Evolutionary conservation across 2,797 vertebrate species (phyloP).

Genomic region (Syngnathus rostellatus): DNA sequence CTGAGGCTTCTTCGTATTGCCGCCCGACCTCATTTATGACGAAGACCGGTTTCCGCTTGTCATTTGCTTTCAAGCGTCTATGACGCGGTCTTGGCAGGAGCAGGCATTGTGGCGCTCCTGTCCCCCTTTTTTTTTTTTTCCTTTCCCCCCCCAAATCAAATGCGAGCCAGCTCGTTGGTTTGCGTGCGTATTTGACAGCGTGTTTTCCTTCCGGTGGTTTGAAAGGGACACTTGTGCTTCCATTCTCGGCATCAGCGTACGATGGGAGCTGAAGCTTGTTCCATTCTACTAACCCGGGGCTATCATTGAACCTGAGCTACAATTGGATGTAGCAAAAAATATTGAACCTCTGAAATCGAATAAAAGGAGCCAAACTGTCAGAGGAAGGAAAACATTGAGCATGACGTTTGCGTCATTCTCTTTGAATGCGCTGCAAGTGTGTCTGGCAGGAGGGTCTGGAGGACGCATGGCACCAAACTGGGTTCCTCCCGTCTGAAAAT

Average conservation of each 20-base stretch:
- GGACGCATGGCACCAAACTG: constrained; percentile 37
- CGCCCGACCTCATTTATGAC: constrained; percentile 19
- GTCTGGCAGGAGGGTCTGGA: constrained; percentile 7
- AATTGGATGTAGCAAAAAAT: not conserved
- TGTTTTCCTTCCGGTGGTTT: constrained; percentile 55
- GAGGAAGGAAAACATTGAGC: constrained; percentile 59
- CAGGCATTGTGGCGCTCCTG: constrained; percentile 15
- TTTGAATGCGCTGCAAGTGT: constrained; percentile 48
- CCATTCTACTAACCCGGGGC: not conserved
- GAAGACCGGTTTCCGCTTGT: constrained; percentile 20
- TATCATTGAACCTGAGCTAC: not conserved
- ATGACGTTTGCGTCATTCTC: constrained; percentile 50
- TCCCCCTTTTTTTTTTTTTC: constrained; percentile 14
- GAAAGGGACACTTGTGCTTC: not conserved
- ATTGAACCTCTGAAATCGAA: too few relatives aligned
- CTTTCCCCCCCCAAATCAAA: constrained; percentile 55
- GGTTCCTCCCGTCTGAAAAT: constrained; percentile 22
- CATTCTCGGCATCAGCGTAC: not conserved
- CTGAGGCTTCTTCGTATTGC: constrained; percentile 39
- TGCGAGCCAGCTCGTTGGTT: constrained; percentile 50
- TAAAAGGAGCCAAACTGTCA: not conserved
- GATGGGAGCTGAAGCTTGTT: too few relatives aligned
- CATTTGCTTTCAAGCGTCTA: constrained; percentile 14
- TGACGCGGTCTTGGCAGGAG: constrained; percentile 20
- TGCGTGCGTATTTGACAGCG: constrained; percentile 65